These are phyloP conservation scores for Cephus rjabovi DNA, from an alignment of 2,888 invertebrate species.

Conservation along the genomic window DNA sequence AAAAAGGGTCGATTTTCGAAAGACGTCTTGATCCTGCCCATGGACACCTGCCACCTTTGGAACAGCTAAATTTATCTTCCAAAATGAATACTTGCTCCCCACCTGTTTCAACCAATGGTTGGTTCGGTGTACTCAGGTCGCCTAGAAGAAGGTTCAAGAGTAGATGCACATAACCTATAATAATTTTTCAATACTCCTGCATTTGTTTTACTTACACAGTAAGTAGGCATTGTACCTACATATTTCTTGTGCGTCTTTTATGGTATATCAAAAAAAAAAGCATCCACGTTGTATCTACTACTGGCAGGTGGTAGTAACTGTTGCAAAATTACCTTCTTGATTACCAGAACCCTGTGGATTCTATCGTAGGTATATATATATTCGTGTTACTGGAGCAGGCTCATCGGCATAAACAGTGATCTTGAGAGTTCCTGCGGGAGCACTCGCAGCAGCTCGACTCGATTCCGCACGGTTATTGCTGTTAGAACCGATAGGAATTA, in stretches of 20 bases:
- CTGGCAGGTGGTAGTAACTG: not conserved
- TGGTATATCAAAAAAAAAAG: not conserved
- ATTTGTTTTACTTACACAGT: not conserved
- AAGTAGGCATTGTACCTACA: not conserved
- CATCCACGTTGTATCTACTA: not conserved
- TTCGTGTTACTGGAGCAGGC: not conserved
- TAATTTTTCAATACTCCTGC: not conserved
- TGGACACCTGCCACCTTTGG: not conserved
- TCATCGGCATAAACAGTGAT: constrained; percentile 11
- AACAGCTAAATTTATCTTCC: not conserved
- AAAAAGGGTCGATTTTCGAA: not conserved
- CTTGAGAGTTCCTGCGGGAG: constrained; percentile 10
- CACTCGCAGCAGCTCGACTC: not conserved
- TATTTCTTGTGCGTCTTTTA: not conserved
- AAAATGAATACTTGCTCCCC: not conserved
- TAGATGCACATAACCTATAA: not conserved
- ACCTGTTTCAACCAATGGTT: not conserved
- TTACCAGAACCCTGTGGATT: not conserved
- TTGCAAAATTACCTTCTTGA: not conserved
- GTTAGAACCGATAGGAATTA: constrained; percentile 47
- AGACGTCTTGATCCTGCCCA: not conserved
- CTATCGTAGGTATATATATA: not conserved
- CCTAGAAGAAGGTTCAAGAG: not conserved
- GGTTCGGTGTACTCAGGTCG: not conserved
- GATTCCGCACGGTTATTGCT: constrained; percentile 29